phyloP scores from a whole-genome alignment of 2,888 invertebrate species.

The Clunio marinus region DNA sequence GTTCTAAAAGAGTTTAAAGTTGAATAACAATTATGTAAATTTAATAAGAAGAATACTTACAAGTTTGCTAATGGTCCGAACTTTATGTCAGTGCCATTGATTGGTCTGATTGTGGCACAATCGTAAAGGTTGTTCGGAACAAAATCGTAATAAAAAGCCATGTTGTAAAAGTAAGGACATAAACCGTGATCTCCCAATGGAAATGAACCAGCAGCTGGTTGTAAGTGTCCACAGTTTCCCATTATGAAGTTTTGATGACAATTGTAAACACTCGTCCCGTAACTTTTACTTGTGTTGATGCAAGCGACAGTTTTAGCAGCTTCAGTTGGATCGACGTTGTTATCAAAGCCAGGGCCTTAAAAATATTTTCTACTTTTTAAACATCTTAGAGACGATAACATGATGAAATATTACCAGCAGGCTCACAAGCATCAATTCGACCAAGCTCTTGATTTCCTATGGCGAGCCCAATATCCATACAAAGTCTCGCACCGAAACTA shows the following conservation, averaged over 20 bases:
- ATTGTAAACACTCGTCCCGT: slow-evolving; percentile 17
- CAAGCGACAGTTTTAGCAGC: slow-evolving; percentile 18
- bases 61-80: not conserved
- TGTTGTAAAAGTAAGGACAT: not conserved
- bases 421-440: not conserved
- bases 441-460: not conserved
- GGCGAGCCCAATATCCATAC: not conserved
- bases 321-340: not conserved
- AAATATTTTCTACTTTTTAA: not conserved
- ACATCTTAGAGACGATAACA: too few relatives aligned
- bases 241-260: slow-evolving; percentile 26
- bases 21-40: not conserved
- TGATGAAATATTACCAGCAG: slow-evolving; percentile 12
- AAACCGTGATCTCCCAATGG: slow-evolving; percentile 18
- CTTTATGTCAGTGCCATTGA: not conserved
- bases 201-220: not conserved
- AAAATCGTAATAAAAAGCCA: slow-evolving; percentile 19
- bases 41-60: not conserved
- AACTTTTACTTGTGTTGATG: slow-evolving; percentile 24
- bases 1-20: not conserved
- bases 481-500: slow-evolving; percentile 8
- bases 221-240: slow-evolving; percentile 24
- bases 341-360: not conserved
- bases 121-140: not conserved
- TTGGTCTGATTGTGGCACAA: not conserved